Evolutionary conservation across 2,113 vertebrate genomes (phyloP), one percentile per base, ranked within the genome.

Genomic region (Nansenia antarctica): DNA sequence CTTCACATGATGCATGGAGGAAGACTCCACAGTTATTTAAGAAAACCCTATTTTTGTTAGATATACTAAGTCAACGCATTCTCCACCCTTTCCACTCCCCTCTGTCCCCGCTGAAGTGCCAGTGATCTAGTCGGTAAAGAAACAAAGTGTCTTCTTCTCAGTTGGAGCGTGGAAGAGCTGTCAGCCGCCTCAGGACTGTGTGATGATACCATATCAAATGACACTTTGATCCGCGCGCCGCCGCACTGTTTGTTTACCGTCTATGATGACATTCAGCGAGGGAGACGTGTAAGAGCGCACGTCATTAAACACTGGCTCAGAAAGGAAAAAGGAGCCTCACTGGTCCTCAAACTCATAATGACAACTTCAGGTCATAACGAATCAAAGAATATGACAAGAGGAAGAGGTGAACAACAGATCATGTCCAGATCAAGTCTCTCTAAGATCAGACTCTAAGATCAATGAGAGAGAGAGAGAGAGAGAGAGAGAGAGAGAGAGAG

Each of bases 181-280:
- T 88, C 89, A 86, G 84, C 80, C 79, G 77, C 77, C 79, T 78
- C 87, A 78, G 75, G 69, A 65, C 67, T 37, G 83, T 87, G 87
- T 88, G 85, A 92, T 86, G 87, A 82, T 71, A 79, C 78, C 81
- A 85, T 90, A 90, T 90, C 87, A 90, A 83, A 89, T 88, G 84
- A 82, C 85, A 81, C 89, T 91, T 91, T 90, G 88, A 90, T 90
- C 85, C 79, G 73, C 72, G 52, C 49, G 34, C 45, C 77, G 82
- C 82, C 73, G 69, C 81, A 70, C 82, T 86, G 86, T 87, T 86
- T 88, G 86, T 88, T 89, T 88, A 20, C 78, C 69, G 74, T 72
- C 82, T 7, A 71, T 88, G 87, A 88, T 89, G 89, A 90, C 87
- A 87, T 79, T 62, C 80, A 69, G 79, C 81, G 76, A 11, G 78